Evolutionary conservation across 2,888 invertebrate species (phyloP), one percentile per base, ranked within the genome.

Genomic region (Stenoptilia bipunctidactyla): DNA sequence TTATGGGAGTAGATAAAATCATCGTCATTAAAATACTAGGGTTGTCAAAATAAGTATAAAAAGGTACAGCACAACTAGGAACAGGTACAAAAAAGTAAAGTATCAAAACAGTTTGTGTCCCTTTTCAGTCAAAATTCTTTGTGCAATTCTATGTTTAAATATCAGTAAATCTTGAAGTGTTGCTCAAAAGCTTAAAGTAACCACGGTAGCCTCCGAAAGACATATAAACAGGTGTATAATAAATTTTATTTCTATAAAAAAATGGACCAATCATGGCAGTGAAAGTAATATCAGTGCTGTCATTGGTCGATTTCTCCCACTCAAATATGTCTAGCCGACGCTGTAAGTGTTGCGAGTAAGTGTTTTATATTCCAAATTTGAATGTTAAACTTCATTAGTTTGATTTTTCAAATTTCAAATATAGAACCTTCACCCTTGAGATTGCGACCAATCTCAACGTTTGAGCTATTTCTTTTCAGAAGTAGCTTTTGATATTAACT

Each of bases 191-290:
- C 65, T 56, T 55, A 61, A 53, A 57, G 66, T 73, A 70, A 73
- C 74, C 75, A 66, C 69, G 20, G 70, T 68, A 76, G 79, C 77
- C 71, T 76, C 79, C 79, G 79, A 73, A 70, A 79, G 82, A 80
- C 79, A 80, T 79, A 80, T 79, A 74, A 80, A 75, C 73, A 72
- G 71, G 80, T 77, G 77, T 77, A 72, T 67, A 71, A 58, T 60
- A 66, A 51, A 53, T 52, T 54, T 53, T 58, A 61, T 68, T 20
- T 20, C 8, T 71, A 80, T 75, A 66, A 52, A 64, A 70, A 80
- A 79, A 82, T 71, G 79, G 82, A 82, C 82, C 82, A 82, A 82
- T 77, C 76, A 82, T 74, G 82, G 79, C 82, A 82, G 80, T 80
- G 80, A 79, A 61, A 54, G 54, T 63, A 54, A 48, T 50, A 64